phyloP scores from a whole-genome alignment of 2,113 vertebrate species.

The Mixornis gularis region DNA sequence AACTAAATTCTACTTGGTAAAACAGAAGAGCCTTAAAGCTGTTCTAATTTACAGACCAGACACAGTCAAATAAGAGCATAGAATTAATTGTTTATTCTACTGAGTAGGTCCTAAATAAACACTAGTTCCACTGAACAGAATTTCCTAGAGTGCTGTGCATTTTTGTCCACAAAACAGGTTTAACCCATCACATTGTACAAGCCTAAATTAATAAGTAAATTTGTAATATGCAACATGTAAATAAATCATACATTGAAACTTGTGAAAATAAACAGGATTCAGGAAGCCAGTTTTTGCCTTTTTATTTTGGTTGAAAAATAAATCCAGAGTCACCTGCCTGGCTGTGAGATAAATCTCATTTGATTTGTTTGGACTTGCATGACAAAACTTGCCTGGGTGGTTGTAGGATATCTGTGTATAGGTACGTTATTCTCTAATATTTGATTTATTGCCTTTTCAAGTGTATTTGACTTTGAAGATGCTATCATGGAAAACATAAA shows the following conservation, averaged over 20 bases:
- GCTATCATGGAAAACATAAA: not conserved
- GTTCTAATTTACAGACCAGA: not conserved
- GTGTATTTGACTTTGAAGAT: constrained; percentile 12
- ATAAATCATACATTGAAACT: not conserved
- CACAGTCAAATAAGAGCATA: not conserved
- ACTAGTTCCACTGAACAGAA: not conserved
- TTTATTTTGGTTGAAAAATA: not conserved
- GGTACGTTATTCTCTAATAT: not conserved
- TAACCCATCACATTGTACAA: not conserved
- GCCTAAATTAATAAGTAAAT: not conserved
- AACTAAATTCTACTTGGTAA: not conserved
- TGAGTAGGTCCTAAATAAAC: not conserved
- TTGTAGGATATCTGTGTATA: not conserved
- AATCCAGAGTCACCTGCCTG: not conserved
- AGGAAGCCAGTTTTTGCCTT: not conserved
- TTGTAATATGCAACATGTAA: not conserved
- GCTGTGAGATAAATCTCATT: not conserved
- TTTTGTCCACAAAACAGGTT: not conserved
- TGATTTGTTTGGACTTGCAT: not conserved
- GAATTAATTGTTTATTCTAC: not conserved
- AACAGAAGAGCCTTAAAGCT: not conserved
- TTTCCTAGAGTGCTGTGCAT: not conserved
- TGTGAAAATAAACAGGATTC: not conserved
- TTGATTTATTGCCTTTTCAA: not conserved
- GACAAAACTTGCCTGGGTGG: not conserved